Base-by-base conservation (phyloP, 2,888 invertebrate species). In the Synergus umbraculus region DNA sequence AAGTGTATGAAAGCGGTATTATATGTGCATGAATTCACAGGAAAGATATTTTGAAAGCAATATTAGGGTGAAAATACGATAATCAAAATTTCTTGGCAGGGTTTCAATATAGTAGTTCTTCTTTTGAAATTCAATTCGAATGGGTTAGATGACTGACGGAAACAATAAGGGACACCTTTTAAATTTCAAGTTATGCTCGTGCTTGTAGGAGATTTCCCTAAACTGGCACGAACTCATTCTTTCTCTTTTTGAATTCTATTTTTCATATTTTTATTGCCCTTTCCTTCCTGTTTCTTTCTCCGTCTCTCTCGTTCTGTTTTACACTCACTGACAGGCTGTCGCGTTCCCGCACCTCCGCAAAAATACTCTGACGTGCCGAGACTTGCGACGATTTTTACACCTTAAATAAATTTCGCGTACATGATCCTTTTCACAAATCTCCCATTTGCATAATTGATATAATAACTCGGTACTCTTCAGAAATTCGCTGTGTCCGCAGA, bases 281-380 rank as follows among this genome's bases (percentile, higher is more conserved):
- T 65, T 37, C 13, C 54, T 76, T 65, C 12, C 76, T 46, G 43
- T 37, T 37, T 77, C 64, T 76, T 12, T 78, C 43, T 29, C 37
- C 46, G 29, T 29, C 65, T 22, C 58, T 15, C 63, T 49, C 73
- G 0, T 41, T 44, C 64, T 41, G n/a, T 37, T 73, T 54, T 73
- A 67, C 67, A 10, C 73, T 60, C 8, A 54, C 29, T 73, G 73
- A 73, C 73, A 73, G 54, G 73, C 54, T 49, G 73, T 49, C 60
- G 60, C 60, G 60, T 60, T 60, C 2, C 60, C 60, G 22, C 60
- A 60, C 22, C 60, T 60, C 44, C 69, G 29, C 66, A 85, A 86
- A 88, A 88, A 85, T 88, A 87, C 85, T 73, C 79, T 84, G 84
- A 89, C 89, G 89, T 89, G 89, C 86, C 85, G 81, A 76, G 88